phyloP scores from a whole-genome alignment of 1,140 invertebrate genomes.

The Oreohelix idahoensis region DNA sequence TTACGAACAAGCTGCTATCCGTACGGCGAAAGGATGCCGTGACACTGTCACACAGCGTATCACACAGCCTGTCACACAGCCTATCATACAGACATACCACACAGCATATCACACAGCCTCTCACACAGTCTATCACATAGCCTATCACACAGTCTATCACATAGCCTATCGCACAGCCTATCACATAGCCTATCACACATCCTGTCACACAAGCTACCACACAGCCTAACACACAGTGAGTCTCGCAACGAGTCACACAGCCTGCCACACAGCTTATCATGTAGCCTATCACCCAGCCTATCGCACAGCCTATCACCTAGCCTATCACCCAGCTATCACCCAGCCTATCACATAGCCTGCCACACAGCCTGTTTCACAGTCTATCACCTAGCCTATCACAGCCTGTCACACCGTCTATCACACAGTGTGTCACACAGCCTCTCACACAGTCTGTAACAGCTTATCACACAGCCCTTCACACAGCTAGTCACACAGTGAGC shows the following conservation, averaged over 20 bases:
- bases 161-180: neutral
- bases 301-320: too few relatives aligned
- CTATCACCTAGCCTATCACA: too few relatives aligned
- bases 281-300: neutral
- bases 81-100: neutral
- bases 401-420: too few relatives aligned
- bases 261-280: neutral
- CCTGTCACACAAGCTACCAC: neutral
- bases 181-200: neutral
- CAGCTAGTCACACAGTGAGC: neutral
- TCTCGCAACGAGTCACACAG: neutral
- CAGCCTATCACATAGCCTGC: too few relatives aligned
- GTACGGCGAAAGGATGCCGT: too few relatives aligned
- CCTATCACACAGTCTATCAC: neutral
- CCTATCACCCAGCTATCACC: too few relatives aligned
- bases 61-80: neutral
- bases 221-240: neutral
- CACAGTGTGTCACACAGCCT: too few relatives aligned
- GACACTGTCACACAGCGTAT: too few relatives aligned
- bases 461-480: neutral
- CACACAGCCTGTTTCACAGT: too few relatives aligned
- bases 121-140: neutral
- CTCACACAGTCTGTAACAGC: too few relatives aligned
- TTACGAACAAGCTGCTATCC: too few relatives aligned
- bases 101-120: neutral